phyloP scores from a whole-genome alignment of 2,888 invertebrate species.

The Lomographa bimaculata region DNA sequence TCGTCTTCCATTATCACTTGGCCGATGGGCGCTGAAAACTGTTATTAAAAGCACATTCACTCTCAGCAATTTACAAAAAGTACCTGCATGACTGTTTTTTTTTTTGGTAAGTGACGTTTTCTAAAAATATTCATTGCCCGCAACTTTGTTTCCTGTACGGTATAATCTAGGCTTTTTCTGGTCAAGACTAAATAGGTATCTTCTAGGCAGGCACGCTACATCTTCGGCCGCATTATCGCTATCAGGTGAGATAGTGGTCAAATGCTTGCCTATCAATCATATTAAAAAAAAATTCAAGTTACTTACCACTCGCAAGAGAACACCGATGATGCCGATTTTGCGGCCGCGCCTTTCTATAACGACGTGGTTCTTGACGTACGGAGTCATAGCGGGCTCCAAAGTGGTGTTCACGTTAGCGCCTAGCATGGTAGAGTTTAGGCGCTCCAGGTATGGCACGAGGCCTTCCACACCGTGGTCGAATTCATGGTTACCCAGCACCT shows the following conservation, averaged over 20 bases:
- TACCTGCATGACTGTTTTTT: too few species aligned
- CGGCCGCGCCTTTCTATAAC: slow-evolving; percentile 85
- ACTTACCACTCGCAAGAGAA: slow-evolving; percentile 80
- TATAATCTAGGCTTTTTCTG: too few species aligned
- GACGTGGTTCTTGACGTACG: slow-evolving; percentile 85
- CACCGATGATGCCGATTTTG: slow-evolving; percentile 91
- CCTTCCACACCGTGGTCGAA: slow-evolving; percentile 91
- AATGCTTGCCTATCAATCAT: too few species aligned
- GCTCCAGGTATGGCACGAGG: slow-evolving; percentile 87
- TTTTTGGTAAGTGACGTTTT: too few species aligned
- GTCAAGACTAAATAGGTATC: too few species aligned
- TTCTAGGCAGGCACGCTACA: too few species aligned
- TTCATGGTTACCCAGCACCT: slow-evolving; percentile 95
- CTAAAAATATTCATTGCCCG: too few species aligned
- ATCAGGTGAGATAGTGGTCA: too few species aligned
- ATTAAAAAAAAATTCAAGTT: neutral
- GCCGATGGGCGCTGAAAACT: slow-evolving; percentile 87
- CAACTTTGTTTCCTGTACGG: too few species aligned
- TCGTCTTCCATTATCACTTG: slow-evolving; percentile 88
- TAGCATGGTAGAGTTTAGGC: slow-evolving; percentile 86
- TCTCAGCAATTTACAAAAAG: too few species aligned
- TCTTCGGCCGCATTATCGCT: too few species aligned
- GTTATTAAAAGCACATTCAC: neutral
- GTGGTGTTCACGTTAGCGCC: slow-evolving; percentile 90
- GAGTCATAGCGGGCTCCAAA: slow-evolving; percentile 86